These are phyloP conservation scores for Arvicanthis niloticus DNA, from an alignment of 2,113 vertebrate species.

Conservation along the genomic window DNA sequence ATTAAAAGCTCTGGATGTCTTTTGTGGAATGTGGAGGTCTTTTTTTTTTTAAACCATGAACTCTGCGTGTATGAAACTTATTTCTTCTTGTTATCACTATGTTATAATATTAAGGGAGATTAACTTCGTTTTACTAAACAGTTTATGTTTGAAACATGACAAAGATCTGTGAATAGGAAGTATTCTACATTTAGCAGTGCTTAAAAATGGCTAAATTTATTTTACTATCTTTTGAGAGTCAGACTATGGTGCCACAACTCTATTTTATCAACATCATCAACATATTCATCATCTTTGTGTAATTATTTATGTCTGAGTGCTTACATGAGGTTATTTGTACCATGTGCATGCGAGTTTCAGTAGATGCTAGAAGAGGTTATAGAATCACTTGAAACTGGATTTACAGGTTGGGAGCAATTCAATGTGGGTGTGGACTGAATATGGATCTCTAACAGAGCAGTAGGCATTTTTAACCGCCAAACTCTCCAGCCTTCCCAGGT, in stretches of 20 bases:
- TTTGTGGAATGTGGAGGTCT: constrained; percentile 32
- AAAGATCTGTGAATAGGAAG: constrained; percentile 21
- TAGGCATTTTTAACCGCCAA: too few species aligned
- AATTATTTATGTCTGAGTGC: not conserved
- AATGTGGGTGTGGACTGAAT: not conserved
- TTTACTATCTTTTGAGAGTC: not conserved
- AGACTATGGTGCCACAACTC: not conserved
- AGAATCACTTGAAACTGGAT: not conserved
- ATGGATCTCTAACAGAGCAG: not conserved
- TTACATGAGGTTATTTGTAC: not conserved
- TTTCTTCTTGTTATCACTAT: not conserved
- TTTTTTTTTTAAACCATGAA: not conserved
- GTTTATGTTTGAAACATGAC: not conserved
- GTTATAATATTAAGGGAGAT: constrained; percentile 37
- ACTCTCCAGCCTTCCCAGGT: not conserved
- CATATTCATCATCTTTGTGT: too few species aligned
- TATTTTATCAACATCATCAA: not conserved
- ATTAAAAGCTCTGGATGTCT: constrained; percentile 50
- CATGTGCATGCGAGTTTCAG: not conserved
- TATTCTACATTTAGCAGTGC: not conserved
- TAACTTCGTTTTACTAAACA: constrained; percentile 20
- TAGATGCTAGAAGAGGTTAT: not conserved
- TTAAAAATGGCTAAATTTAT: not conserved
- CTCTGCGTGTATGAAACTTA: not conserved
- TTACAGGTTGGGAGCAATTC: not conserved